Percentiles rank a stretch among this genome's conserved stretches.
Conservation (phyloP, 2,113 vertebrate genomes). For the Trogon surrucura region DNA sequence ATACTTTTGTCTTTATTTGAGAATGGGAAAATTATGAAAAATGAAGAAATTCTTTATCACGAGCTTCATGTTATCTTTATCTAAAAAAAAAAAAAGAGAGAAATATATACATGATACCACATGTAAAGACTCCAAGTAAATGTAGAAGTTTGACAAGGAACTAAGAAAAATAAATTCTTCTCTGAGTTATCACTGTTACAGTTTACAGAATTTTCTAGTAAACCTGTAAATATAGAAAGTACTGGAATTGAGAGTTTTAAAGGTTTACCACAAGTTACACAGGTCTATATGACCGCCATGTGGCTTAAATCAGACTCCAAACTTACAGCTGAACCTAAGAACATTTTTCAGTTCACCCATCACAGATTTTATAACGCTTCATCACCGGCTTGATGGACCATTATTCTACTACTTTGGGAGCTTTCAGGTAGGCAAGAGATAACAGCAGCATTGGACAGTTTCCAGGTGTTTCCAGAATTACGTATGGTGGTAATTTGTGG, state of each 20-base stretch:
- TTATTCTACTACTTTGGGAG: background rate
- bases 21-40: background rate
- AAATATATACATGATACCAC: background rate
- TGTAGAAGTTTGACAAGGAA: background rate
- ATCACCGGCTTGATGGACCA: background rate
- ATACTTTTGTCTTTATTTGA: background rate
- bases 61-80: background rate
- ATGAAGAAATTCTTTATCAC: background rate
- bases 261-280: background rate
- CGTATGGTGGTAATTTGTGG: rapidly evolving
- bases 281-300: background rate
- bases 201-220: background rate
- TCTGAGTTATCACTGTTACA: background rate
- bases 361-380: background rate
- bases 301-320: background rate
- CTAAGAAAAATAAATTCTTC: background rate
- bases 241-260: background rate
- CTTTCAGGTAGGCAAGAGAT: background rate
- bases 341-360: background rate
- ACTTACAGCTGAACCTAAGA: background rate
- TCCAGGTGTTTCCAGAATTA: background rate
- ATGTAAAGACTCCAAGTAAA: background rate
- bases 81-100: background rate
- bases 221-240: background rate
- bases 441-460: background rate